Conservation (phyloP, 92 coral and sea anemone species). For the Porites cylindrica region DNA sequence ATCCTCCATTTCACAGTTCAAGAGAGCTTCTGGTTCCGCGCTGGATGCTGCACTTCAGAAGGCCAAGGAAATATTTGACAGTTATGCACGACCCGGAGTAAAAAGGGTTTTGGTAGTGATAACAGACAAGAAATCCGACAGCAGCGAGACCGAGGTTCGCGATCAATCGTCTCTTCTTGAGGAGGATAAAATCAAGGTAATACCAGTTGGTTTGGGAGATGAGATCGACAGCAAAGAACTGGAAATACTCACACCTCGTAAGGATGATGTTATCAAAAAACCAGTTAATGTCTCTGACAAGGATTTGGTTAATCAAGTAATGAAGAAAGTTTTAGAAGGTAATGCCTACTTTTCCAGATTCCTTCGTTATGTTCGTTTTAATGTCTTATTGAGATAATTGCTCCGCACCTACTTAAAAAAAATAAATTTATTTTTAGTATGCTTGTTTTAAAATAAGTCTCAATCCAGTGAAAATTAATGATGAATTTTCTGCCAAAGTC, state of each 20-base stretch:
- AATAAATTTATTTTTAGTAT: too few species aligned
- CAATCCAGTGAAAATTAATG: too few species aligned
- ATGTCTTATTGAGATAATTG: too few species aligned
- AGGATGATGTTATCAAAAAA: conserved; percentile 57
- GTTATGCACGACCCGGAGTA: conserved; percentile 65
- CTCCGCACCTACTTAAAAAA: too few species aligned
- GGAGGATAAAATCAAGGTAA: conserved; percentile 67
- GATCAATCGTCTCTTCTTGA: conserved; percentile 60
- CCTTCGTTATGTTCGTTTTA: too few species aligned
- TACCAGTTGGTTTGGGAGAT: conserved; percentile 84
- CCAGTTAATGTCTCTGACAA: conserved; percentile 49
- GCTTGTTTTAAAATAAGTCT: too few species aligned
- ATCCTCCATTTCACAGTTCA: conserved; percentile 36
- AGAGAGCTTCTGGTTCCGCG: conserved; percentile 60
- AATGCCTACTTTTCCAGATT: neutral
- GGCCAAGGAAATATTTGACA: conserved; percentile 76
- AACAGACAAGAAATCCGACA: conserved; percentile 78
- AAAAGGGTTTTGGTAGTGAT: conserved; percentile 82
- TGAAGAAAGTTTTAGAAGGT: conserved; percentile 77
- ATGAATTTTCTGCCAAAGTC: too few species aligned
- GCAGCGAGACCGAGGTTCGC: conserved; percentile 42
- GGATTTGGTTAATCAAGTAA: conserved; percentile 49
- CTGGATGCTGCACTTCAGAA: conserved; percentile 69
- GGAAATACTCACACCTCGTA: conserved; percentile 59
- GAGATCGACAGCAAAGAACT: conserved; percentile 64